These are phyloP conservation scores for Matsumyia berberina DNA, from an alignment of 2,888 invertebrate species.

Conservation along the genomic window DNA sequence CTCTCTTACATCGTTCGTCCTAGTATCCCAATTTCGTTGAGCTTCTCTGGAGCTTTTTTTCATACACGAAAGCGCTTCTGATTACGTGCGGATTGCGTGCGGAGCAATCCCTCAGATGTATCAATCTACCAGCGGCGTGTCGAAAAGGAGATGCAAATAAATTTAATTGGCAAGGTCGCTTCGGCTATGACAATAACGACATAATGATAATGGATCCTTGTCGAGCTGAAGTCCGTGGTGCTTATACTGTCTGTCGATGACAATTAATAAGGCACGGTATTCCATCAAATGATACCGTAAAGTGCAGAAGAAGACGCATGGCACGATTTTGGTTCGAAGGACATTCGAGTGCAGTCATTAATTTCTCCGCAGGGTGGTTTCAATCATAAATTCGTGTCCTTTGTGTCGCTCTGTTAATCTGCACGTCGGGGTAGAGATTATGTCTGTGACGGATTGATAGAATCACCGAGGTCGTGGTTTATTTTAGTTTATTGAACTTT, in stretches of 20 bases:
- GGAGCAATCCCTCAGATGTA: conserved; percentile 17
- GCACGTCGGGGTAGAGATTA: not conserved
- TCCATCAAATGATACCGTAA: conserved; percentile 38
- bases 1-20: conserved; percentile 18
- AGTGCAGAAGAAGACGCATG: not conserved
- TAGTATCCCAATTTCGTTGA: conserved; percentile 20
- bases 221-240: conserved; percentile 25
- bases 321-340: not conserved
- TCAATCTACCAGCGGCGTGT: conserved; percentile 32
- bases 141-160: conserved; percentile 53
- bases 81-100: conserved; percentile 47
- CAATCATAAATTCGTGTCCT: not conserved
- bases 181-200: conserved; percentile 38
- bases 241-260: conserved; percentile 32
- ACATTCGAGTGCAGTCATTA: conserved; percentile 1
- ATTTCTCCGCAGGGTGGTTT: not conserved
- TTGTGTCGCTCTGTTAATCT: not conserved
- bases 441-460: too few relatives aligned
- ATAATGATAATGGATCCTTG: conserved; percentile 41
- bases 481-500: too few relatives aligned
- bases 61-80: conserved; percentile 1
- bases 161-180: conserved; percentile 59
- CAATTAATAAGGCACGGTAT: conserved; percentile 9
- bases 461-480: too few relatives aligned
- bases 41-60: conserved; percentile 32